Evolutionary conservation across 2,888 invertebrate genomes (phyloP), one percentile per base, ranked within the genome.

Genomic region (Torymus tubicola): DNA sequence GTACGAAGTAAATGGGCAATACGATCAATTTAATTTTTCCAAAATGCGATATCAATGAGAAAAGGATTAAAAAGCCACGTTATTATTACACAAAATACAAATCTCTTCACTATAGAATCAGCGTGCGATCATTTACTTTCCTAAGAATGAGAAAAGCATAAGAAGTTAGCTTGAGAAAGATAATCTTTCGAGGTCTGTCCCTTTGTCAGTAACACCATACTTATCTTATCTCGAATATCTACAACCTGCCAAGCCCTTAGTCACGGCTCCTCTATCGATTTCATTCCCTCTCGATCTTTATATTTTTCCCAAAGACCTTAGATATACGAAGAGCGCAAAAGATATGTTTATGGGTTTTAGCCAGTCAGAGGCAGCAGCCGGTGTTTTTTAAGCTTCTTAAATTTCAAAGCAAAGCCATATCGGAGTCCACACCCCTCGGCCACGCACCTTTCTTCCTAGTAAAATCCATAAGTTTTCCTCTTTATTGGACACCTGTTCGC

Each of bases 161-260:
- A 57, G 64, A 58, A 65, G 70, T 52, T 71, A 63, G 14, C 42
- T 42, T 52, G 58, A 63, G 12, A 55, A 42, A 68, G 14, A 24
- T 50, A 63, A 11, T 16, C 14, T 21, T 61, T 24, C 24, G 24
- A 53, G 42, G 50, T 31, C 58, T 21, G 71, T 76, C 71, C 60
- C 31, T 12, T 21, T 42, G 82, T 82, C 83, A 21, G 70, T 86
- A 88, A 87, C 86, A 85, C 87, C 86, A 87, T 87, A 86, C 86
- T 85, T 80, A 76, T 64, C 84, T 82, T 87, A 87, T 87, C 88
- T 87, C 71, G 82, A 85, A 87, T 69, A 82, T 88, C 88, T 87
- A 86, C 86, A 83, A 85, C 84, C 85, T 84, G 84, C 83, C 82
- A 83, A 84, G 82, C 83, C 77, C 73, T 82, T 73, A 80, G 79